Evolutionary conservation across 2,888 invertebrate genomes (phyloP).

Genomic region (Chromoteleia sp.): DNA sequence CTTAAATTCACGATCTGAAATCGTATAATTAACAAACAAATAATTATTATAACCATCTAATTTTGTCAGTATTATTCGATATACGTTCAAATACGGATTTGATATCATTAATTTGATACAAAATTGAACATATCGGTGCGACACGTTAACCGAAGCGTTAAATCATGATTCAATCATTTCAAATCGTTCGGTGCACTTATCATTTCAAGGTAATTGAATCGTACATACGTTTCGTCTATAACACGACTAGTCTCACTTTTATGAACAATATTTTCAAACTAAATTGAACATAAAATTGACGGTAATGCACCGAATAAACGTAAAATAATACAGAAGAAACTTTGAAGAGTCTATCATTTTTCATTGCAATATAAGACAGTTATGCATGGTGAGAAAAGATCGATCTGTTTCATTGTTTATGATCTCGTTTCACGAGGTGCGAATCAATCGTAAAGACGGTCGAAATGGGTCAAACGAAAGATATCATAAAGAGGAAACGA

Average conservation of each 20-base stretch:
- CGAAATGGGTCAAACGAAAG: constrained; percentile 38
- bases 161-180: constrained; percentile 12
- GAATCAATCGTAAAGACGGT: constrained; percentile 43
- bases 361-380: constrained; percentile 17
- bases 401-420: constrained; percentile 16
- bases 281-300: not conserved
- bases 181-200: constrained; percentile 13
- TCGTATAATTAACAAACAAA: too few relatives aligned
- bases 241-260: constrained; percentile 22
- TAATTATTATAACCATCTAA: too few relatives aligned
- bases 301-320: not conserved
- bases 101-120: too few relatives aligned
- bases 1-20: too few relatives aligned
- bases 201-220: constrained; percentile 6
- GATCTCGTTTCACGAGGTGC: constrained; percentile 14
- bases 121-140: too few relatives aligned
- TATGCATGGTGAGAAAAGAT: constrained; percentile 41
- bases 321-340: not conserved
- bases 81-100: too few relatives aligned
- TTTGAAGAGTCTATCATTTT: not conserved
- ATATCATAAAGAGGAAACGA: constrained; percentile 48
- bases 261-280: not conserved
- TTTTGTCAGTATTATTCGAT: too few relatives aligned
- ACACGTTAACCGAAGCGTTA: not conserved
- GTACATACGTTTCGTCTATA: constrained; percentile 6